Evolutionary conservation across 2,888 invertebrate species (phyloP), one percentile per base, ranked within the genome.

Genomic region (Amblyjoppa proteus): DNA sequence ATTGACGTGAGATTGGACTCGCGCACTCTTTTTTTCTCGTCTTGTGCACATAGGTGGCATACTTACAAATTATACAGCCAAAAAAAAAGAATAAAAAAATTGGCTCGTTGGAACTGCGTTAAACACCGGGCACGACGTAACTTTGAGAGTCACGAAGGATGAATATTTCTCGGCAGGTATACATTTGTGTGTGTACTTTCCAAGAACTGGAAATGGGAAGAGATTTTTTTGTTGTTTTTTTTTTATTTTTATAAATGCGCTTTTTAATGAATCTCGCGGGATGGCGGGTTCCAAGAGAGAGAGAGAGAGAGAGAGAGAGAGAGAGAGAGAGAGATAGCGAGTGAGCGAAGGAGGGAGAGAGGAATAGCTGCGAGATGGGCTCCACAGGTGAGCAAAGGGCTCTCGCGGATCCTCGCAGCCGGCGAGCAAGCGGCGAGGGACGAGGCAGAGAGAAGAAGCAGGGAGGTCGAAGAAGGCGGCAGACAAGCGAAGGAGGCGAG

Each of bases 211-310:
- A 85, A 85, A 85, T 80, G 51, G 80, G 64, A 64, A 25, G 28
- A 76, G 79, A 71, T 81, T 77, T 58, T 78, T 68, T 77, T n/a
- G n/a, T 49, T n/a, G 13, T 31, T 38, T 61, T 16, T 49, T 76
- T 71, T 66, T 66, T 56, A 0, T 13, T 75, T 66, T 73, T 71
- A 82, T 73, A 82, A 80, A 70, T 71, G 80, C 85, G 45, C 80
- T 34, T 76, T 80, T 80, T 83, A 85, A 85, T 82, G 85, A 85
- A 85, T 85, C 85, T 79, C 75, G 66, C 58, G 79, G 82, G 82
- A 75, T 85, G 75, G 82, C 45, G 75, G 81, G 85, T 87, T 86
- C 53, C 68, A 34, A 77, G 84, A 61, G n/a, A 34, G 61, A 73
- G 66, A 31, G 49, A 58, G 76, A 53, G 61, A 56, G 49, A 71